These are phyloP conservation scores for Dendrolimus punctatus DNA, from an alignment of 1,140 invertebrate genomes.

Conservation along the genomic window DNA sequence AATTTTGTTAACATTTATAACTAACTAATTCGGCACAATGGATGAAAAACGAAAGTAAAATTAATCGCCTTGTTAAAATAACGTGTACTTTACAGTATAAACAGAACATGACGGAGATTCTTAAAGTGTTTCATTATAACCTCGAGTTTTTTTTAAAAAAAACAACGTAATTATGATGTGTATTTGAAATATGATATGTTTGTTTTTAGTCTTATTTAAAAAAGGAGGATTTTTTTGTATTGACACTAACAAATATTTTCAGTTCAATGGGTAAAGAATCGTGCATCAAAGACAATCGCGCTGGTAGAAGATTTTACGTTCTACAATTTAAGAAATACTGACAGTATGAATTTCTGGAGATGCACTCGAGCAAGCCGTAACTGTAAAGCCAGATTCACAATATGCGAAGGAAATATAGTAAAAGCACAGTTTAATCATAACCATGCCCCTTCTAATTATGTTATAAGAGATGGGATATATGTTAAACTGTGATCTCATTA, in stretches of 20 bases:
- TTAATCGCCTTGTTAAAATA: too few relatives aligned
- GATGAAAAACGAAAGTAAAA: too few relatives aligned
- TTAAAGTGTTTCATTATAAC: too few relatives aligned
- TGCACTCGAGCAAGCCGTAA: not conserved
- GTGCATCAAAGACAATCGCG: not conserved
- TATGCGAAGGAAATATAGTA: not conserved
- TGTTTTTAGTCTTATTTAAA: too few relatives aligned
- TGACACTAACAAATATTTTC: not conserved
- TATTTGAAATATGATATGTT: too few relatives aligned
- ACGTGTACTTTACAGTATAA: too few relatives aligned
- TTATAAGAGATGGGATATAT: not conserved
- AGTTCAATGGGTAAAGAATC: conserved; percentile 2
- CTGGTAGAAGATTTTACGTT: not conserved
- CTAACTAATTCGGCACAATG: too few relatives aligned
- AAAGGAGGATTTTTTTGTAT: not conserved
- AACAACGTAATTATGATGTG: too few relatives aligned
- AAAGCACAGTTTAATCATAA: not conserved
- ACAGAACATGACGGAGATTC: too few relatives aligned
- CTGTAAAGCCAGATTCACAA: conserved; percentile 3
- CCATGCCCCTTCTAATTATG: not conserved
- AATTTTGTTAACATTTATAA: too few relatives aligned
- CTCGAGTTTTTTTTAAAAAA: too few relatives aligned
- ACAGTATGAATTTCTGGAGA: not conserved
- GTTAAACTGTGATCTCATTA: not conserved
- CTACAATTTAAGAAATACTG: not conserved